A percentile compares a stretch with the other conserved stretches of the same genome.
Conservation (phyloP, 2,113 vertebrate genomes). For the Crocuta crocuta region DNA sequence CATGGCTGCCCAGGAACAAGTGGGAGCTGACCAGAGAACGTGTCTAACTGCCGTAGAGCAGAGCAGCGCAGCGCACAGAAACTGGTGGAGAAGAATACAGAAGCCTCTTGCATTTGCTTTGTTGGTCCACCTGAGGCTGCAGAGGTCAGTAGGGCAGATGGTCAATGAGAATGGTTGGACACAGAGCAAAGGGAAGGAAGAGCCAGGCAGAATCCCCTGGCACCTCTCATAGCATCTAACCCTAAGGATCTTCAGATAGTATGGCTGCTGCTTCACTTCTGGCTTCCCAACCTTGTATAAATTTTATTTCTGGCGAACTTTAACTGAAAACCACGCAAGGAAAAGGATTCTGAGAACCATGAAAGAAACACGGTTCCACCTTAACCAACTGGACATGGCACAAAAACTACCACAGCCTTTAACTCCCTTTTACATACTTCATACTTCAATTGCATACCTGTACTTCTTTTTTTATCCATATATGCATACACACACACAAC, state of each 20-base stretch:
- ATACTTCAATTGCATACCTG: not conserved
- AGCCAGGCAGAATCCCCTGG: not conserved
- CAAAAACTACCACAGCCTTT: not conserved
- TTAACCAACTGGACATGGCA: not conserved
- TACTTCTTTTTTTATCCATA: not conserved
- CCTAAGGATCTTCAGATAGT: accelerated
- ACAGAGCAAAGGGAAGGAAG: not conserved
- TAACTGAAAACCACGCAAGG: not conserved
- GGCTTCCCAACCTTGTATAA: not conserved
- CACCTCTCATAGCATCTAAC: not conserved
- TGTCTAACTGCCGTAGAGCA: accelerated
- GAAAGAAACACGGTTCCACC: not conserved
- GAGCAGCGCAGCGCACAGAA: accelerated
- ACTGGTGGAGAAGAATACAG: accelerated
- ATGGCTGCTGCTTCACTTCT: not conserved
- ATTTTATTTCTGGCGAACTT: not conserved
- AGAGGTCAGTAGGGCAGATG: not conserved
- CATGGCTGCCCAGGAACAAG: accelerated
- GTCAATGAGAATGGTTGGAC: too few species aligned
- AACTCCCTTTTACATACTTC: not conserved
- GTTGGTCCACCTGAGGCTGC: not conserved
- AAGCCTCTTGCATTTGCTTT: not conserved
- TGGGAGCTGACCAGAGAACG: not conserved
- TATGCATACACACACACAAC: not conserved
- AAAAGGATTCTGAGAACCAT: not conserved